Percentiles rank a stretch among this genome's conserved stretches.
phyloP scores from a whole-genome alignment of 2,113 vertebrate genomes.

The Ictalurus furcatus region DNA sequence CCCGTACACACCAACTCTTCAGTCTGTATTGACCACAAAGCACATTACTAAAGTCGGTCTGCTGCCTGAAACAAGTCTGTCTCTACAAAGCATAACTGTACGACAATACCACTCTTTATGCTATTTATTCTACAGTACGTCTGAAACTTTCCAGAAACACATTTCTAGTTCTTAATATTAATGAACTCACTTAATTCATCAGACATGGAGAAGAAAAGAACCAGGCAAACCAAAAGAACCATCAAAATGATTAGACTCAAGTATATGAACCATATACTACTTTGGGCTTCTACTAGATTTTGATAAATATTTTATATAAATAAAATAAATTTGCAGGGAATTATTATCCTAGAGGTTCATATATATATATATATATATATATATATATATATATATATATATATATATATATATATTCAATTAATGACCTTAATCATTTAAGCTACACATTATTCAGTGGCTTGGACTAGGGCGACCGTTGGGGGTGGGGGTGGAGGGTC shows the following conservation, averaged over 20 bases:
- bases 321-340: background rate
- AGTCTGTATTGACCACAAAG: constrained; percentile 11
- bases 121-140: background rate
- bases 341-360: background rate
- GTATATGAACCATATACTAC: background rate
- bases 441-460: too few species aligned
- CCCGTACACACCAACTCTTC: constrained; percentile 8
- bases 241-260: background rate
- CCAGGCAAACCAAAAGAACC: background rate
- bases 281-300: background rate
- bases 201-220: background rate
- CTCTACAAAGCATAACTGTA: background rate
- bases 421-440: too few species aligned
- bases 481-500: too few species aligned
- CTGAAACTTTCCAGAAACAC: background rate
- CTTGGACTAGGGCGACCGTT: too few species aligned
- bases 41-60: background rate
- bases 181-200: background rate
- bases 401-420: too few species aligned
- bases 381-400: background rate
- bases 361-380: background rate
- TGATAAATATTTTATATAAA: background rate
- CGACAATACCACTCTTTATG: background rate
- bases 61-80: background rate
- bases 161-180: background rate